phyloP scores from a whole-genome alignment of 2,113 vertebrate species.

The Opisthocomus hoazin region DNA sequence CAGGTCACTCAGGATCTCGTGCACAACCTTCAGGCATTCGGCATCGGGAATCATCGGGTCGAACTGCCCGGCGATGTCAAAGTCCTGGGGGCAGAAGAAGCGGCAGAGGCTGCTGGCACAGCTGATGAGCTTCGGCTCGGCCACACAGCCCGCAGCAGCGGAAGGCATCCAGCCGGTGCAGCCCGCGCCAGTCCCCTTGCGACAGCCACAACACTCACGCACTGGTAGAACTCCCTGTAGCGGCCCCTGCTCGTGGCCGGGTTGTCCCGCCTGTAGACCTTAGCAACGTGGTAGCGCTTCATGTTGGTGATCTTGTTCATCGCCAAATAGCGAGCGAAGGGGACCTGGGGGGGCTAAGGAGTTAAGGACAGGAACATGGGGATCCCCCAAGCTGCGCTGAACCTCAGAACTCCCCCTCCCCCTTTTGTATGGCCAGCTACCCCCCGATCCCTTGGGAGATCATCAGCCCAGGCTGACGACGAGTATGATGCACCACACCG shows the following conservation, averaged over 20 bases:
- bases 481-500: rapidly evolving
- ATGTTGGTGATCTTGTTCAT: slow-evolving; percentile 96
- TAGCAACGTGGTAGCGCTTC: slow-evolving; percentile 93
- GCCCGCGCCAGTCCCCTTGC: not conserved
- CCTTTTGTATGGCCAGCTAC: not conserved
- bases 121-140: not conserved
- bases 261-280: slow-evolving; percentile 95
- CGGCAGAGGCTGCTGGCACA: not conserved
- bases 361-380: slow-evolving; percentile 63
- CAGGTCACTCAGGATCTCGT: slow-evolving; percentile 86
- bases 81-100: slow-evolving; percentile 77
- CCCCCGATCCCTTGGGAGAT: not conserved
- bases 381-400: not conserved
- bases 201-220: slow-evolving; percentile 78
- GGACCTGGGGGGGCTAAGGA: slow-evolving; percentile 77
- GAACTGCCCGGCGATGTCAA: slow-evolving; percentile 92
- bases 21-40: slow-evolving; percentile 89
- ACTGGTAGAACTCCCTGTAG: slow-evolving; percentile 96
- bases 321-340: slow-evolving; percentile 92
- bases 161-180: rapidly evolving
- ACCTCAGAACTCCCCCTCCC: rapidly evolving
- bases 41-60: slow-evolving; percentile 96
- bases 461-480: not conserved
- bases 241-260: slow-evolving; percentile 88
- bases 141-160: not conserved